Evolutionary conservation across 2,797 vertebrate genomes (phyloP).

Genomic region (Limosa lapponica): DNA sequence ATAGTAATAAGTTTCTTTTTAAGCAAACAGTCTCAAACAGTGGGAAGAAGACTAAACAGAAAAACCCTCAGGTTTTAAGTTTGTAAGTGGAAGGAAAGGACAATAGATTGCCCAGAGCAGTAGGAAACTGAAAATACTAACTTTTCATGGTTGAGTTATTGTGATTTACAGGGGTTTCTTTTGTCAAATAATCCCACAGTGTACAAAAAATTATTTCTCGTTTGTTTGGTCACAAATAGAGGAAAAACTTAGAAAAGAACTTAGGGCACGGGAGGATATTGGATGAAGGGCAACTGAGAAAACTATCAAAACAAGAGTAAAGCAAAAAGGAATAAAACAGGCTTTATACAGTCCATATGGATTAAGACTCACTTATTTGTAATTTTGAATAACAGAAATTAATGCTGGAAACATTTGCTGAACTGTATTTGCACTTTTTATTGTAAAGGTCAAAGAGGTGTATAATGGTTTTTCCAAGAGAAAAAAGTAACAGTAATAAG

Average conservation of each 20-base stretch:
- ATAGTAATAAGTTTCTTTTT: background rate
- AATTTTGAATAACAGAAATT: slow-evolving; percentile 35
- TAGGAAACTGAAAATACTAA: background rate
- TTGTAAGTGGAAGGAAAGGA: background rate
- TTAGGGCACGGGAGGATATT: background rate
- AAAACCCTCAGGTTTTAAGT: background rate
- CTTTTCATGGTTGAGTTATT: background rate
- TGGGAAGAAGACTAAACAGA: background rate
- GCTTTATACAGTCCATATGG: slow-evolving; percentile 6
- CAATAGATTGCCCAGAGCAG: background rate
- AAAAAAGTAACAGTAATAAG: slow-evolving; percentile 24
- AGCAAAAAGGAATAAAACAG: background rate
- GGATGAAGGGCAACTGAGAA: background rate
- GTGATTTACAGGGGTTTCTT: background rate
- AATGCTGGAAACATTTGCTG: slow-evolving; percentile 50
- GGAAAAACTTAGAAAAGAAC: background rate
- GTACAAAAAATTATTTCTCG: background rate
- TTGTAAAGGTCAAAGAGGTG: slow-evolving; percentile 40
- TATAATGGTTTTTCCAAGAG: slow-evolving; percentile 4
- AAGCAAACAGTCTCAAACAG: background rate
- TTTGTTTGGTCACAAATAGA: background rate
- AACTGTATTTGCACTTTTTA: slow-evolving; percentile 8
- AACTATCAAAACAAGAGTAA: background rate
- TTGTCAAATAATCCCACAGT: background rate
- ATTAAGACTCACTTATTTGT: slow-evolving; percentile 30